phyloP scores from a whole-genome alignment of 1,140 invertebrate species.

The Ceratina calcarata region DNA sequence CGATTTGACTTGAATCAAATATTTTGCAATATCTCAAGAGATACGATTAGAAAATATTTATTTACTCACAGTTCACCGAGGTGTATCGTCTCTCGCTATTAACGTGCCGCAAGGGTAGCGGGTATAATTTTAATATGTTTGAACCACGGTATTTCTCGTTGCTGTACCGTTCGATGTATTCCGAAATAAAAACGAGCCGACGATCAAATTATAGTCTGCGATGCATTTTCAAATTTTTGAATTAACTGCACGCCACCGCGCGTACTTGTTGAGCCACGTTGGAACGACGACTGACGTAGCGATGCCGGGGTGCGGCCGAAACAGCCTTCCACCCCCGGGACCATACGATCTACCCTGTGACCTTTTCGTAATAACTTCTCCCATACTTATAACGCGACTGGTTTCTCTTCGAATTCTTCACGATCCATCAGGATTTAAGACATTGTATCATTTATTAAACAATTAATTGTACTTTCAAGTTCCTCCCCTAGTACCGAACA shows the following conservation, averaged over 20 bases:
- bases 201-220: slow-evolving; percentile 1
- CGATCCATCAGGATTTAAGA: not conserved
- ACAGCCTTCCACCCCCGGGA: slow-evolving; percentile 68
- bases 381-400: too few relatives aligned
- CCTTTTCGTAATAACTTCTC: slow-evolving; percentile 34
- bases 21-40: too few relatives aligned
- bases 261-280: slow-evolving; percentile 75
- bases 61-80: slow-evolving; percentile 29
- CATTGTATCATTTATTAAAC: not conserved
- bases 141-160: not conserved
- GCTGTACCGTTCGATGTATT: slow-evolving; percentile 13
- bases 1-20: not conserved
- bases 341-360: slow-evolving; percentile 65
- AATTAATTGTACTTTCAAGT: not conserved
- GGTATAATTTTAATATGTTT: slow-evolving; percentile 11
- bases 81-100: slow-evolving; percentile 1
- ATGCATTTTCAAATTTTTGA: slow-evolving; percentile 52
- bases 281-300: slow-evolving; percentile 71
- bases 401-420: too few relatives aligned
- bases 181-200: slow-evolving; percentile 1
- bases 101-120: not conserved
- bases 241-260: slow-evolving; percentile 48
- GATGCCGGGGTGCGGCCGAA: slow-evolving; percentile 74
- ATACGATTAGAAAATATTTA: not conserved
- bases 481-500: not conserved